Evolutionary conservation across 2,888 invertebrate genomes (phyloP), one percentile per base, ranked within the genome.

Genomic region (Bedellia somnulentella): DNA sequence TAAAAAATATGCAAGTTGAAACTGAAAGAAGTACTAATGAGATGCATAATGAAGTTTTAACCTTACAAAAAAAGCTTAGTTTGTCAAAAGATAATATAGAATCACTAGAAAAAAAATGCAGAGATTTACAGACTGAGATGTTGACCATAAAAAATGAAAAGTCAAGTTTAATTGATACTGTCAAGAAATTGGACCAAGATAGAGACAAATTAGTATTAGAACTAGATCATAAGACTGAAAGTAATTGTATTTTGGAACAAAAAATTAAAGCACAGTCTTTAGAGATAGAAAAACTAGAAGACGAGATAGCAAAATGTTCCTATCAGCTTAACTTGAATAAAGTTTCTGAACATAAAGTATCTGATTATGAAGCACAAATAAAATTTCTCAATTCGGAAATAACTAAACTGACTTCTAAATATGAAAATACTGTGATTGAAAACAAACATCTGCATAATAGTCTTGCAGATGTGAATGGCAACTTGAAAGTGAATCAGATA

Each of bases 361-460:
- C 59, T 33, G 76, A 73, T 42, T 58, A 58, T 44, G 75, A 76
- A 49, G 49, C 67, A 32, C 83, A 85, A 48, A 57, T 82, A 39
- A 61, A 59, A 36, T 77, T 76, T 41, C 46, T 84, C 30, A 80
- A 81, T 46, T 66, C 79, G 35, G 85, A 86, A 57, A 61, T 84
- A 37, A 63, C 78, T 30, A 68, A 76, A 35, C 52, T 79, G 9
- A 75, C 60, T 16, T 73, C 76, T 41, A 76, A 80, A 35, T 75
- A 78, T 45, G 85, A 86, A 34, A 71, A 71, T 44, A 79, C 80
- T 27, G 47, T 79, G 4, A 76, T 80, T 38, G 86, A 86, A 59
- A 86, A 85, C 49, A 85, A 87, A 49, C 80, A 85, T 29, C 58
- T 90, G n/a, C 85, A 85, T 57, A 85, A 86, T 43, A 87, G 85